Evolutionary conservation across 2,797 vertebrate genomes (phyloP).

Genomic region (Phalloptychus januarius): DNA sequence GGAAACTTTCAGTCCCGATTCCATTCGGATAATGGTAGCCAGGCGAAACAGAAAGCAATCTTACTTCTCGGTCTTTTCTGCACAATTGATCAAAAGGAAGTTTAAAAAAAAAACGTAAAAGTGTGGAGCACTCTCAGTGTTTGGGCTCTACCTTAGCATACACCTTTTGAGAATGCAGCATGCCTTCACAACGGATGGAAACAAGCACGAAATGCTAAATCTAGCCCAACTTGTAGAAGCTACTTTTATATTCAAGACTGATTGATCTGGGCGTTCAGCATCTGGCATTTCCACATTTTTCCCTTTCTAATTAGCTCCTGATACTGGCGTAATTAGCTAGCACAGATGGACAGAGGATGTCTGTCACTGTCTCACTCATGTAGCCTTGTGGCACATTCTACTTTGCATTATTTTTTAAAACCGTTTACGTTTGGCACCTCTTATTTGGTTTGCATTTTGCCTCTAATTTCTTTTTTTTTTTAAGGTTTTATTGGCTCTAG

Average conservation of each 20-base stretch:
- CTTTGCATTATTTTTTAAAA: constrained; percentile 21
- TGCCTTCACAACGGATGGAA: neutral
- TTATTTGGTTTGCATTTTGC: constrained; percentile 25
- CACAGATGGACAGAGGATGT: constrained; percentile 65
- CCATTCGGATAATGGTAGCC: constrained; percentile 54
- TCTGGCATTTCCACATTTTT: constrained; percentile 67
- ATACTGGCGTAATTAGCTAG: constrained; percentile 63
- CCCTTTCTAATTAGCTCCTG: constrained; percentile 65
- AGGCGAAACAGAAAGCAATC: constrained; percentile 51
- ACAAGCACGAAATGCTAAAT: constrained; percentile 18
- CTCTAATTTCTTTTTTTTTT: neutral
- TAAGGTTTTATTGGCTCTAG: too few species aligned
- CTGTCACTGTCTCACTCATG: constrained; percentile 48
- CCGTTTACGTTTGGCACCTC: constrained; percentile 19
- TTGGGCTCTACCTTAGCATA: constrained; percentile 28
- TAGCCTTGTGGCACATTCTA: constrained; percentile 32
- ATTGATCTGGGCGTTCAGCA: constrained; percentile 70
- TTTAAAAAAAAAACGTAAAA: constrained; percentile 3
- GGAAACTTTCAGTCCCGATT: constrained; percentile 58
- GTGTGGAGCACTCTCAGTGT: constrained; percentile 49
- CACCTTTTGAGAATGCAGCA: neutral
- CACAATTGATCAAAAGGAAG: constrained; percentile 50
- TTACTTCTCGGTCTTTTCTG: constrained; percentile 56
- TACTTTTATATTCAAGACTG: constrained; percentile 52
- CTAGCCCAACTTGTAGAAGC: constrained; percentile 44